phyloP scores from a whole-genome alignment of 2,113 vertebrate species.

The Crotalus helleri region DNA sequence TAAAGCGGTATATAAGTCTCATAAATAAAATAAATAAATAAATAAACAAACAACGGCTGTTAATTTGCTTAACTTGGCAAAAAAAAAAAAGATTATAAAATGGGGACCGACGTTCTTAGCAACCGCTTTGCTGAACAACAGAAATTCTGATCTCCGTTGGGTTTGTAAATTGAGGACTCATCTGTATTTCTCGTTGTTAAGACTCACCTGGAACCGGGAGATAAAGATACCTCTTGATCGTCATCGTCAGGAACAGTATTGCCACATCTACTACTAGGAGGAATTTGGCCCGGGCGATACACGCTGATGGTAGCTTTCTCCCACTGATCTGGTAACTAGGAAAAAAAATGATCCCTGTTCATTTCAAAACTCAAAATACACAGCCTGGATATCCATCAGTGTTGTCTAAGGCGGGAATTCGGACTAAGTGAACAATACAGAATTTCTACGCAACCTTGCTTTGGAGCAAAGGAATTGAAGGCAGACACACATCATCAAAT shows the following conservation, averaged over 20 bases:
- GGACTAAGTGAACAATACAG: not conserved
- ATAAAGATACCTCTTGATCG: slow-evolving; percentile 86
- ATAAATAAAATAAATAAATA: no score
- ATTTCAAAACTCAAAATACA: not conserved
- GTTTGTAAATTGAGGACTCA: no score
- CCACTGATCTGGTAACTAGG: slow-evolving; percentile 91
- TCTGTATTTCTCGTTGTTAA: not conserved
- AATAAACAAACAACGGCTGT: no score
- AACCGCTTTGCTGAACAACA: no score
- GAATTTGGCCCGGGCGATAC: slow-evolving; percentile 82
- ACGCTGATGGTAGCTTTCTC: slow-evolving; percentile 89
- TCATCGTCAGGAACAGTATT: slow-evolving; percentile 93
- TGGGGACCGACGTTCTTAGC: no score
- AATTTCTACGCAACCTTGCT: not conserved
- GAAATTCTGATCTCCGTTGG: no score
- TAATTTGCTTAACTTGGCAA: no score
- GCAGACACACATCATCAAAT: no score
- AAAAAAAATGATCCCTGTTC: not conserved
- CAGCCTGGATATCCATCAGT: not conserved
- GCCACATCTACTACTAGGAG: slow-evolving; percentile 85
- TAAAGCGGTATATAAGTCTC: no score
- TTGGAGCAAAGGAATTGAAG: not conserved
- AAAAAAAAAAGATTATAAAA: no score
- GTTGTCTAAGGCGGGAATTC: not conserved
- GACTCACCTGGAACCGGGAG: slow-evolving; percentile 86